phyloP scores from a whole-genome alignment of 2,797 vertebrate species.

The Bradypodion ventrale region DNA sequence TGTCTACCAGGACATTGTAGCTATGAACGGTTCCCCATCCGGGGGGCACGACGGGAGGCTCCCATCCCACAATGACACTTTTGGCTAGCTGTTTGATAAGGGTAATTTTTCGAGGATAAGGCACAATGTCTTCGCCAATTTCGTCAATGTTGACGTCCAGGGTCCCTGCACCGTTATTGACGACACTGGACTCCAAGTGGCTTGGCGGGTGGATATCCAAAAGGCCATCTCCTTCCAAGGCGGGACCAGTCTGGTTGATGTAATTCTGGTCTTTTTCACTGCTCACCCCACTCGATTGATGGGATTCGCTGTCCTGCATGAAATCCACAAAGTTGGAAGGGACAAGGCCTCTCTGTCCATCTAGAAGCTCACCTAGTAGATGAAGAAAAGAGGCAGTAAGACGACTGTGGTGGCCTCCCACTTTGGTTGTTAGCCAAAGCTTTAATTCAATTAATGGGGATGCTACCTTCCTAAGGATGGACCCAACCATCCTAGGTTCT shows the following conservation, averaged over 20 bases:
- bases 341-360: slow-evolving; percentile 93
- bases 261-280: slow-evolving; percentile 86
- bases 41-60: slow-evolving; percentile 90
- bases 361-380: slow-evolving; percentile 89
- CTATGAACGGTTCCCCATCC: slow-evolving; percentile 90
- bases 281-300: slow-evolving; percentile 77
- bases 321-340: slow-evolving; percentile 99
- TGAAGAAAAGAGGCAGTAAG: neutral
- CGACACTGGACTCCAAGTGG: slow-evolving; percentile 44
- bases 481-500: too few species aligned
- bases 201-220: slow-evolving; percentile 70
- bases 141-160: slow-evolving; percentile 91
- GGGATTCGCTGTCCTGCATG: slow-evolving; percentile 86
- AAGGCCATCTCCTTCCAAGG: slow-evolving; percentile 75
- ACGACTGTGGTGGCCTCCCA: too few species aligned
- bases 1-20: slow-evolving; percentile 95
- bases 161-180: slow-evolving; percentile 85
- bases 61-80: slow-evolving; percentile 98
- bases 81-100: slow-evolving; percentile 98
- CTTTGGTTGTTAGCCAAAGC: too few species aligned
- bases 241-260: slow-evolving; percentile 82
- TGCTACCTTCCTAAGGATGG: too few species aligned
- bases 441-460: too few species aligned
- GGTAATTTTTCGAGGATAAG: slow-evolving; percentile 97
- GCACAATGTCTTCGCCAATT: slow-evolving; percentile 97